A percentile compares a stretch with the other conserved stretches of the same genome.
phyloP scores from a whole-genome alignment of 2,888 invertebrate genomes.

The Autographa gamma region DNA sequence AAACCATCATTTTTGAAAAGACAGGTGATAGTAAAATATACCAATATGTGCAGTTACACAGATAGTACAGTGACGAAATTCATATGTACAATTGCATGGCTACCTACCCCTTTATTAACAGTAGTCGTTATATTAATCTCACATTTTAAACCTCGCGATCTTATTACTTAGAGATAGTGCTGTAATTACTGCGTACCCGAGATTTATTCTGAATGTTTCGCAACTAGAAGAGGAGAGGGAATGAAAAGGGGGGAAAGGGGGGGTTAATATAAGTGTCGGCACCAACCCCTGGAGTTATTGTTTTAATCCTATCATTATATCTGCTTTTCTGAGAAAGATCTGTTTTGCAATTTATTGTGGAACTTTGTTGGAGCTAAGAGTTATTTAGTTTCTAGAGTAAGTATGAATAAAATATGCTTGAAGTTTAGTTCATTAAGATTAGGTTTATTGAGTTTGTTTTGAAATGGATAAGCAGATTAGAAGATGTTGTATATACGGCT shows the following conservation, averaged over 20 bases:
- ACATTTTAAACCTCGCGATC: not conserved
- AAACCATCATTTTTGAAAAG: no score
- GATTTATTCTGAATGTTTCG: not conserved
- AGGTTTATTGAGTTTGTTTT: no score
- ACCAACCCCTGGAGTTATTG: conserved; percentile 13
- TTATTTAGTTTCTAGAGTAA: not conserved
- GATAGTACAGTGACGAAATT: no score
- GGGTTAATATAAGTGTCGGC: conserved; percentile 20
- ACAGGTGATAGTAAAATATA: no score
- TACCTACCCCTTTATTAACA: not conserved
- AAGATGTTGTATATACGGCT: no score
- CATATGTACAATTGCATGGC: not conserved
- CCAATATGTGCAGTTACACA: no score
- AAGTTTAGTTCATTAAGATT: not conserved
- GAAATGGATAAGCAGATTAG: no score
- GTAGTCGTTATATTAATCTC: not conserved
- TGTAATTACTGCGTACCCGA: not conserved
- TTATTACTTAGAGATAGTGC: not conserved
- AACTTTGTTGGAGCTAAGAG: not conserved
- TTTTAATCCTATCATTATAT: conserved; percentile 17
- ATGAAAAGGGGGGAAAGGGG: not conserved
- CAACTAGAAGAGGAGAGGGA: not conserved
- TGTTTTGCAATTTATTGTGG: not conserved
- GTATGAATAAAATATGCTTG: not conserved
- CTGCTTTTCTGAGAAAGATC: conserved; percentile 12